These are phyloP conservation scores for Heteronetta atricapilla DNA, from an alignment of 2,113 vertebrate genomes.

Conservation along the genomic window DNA sequence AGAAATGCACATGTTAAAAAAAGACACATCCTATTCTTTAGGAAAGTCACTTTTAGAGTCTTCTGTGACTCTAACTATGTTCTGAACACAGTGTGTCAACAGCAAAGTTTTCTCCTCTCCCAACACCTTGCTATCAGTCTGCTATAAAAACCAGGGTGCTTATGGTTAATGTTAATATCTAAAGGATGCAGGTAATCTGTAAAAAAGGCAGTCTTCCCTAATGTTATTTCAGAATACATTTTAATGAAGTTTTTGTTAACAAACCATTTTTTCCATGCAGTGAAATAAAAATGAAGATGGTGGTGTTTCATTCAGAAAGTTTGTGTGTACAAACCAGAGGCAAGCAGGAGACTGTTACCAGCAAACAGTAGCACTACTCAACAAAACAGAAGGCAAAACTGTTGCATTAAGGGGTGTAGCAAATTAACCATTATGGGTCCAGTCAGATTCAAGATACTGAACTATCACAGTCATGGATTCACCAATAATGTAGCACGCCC, in stretches of 20 bases:
- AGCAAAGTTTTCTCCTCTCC: not conserved
- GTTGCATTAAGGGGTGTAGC: too few relatives aligned
- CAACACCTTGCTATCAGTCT: not conserved
- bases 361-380: not conserved
- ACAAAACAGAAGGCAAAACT: not conserved
- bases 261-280: not conserved
- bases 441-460: too few relatives aligned
- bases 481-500: too few relatives aligned
- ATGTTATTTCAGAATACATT: not conserved
- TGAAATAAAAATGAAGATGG: not conserved
- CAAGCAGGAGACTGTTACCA: not conserved
- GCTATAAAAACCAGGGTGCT: not conserved
- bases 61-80: not conserved
- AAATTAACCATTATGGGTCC: too few relatives aligned
- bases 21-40: not conserved
- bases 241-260: not conserved
- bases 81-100: not conserved
- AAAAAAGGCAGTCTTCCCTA: not conserved
- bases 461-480: too few relatives aligned
- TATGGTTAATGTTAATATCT: fast-evolving
- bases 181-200: not conserved
- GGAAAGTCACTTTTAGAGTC: not conserved
- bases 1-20: not conserved
- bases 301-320: not conserved
- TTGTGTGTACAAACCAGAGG: not conserved